A percentile compares a stretch with the other conserved stretches of the same genome.
phyloP scores from a whole-genome alignment of 2,113 vertebrate species.

The Brachyhypopomus occidentalis region DNA sequence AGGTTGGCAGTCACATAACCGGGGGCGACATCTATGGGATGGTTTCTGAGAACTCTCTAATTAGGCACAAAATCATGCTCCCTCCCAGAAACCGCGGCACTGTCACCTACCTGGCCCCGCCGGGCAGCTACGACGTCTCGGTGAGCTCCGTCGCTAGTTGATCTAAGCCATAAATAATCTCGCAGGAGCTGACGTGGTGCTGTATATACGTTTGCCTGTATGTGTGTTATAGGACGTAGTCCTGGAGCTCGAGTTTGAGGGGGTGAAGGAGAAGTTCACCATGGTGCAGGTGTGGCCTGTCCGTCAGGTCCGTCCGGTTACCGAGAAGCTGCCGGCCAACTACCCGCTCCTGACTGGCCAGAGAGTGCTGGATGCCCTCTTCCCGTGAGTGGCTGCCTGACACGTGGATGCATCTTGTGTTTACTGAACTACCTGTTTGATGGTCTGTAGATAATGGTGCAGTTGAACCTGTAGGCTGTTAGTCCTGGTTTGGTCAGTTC shows the following conservation, averaged over 20 bases:
- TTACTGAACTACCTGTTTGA: not conserved
- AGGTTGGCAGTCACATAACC: conserved; percentile 96
- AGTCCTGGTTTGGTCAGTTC: no score
- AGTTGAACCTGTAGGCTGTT: no score
- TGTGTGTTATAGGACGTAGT: conserved; percentile 84
- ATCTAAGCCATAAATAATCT: not conserved
- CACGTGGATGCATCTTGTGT: not conserved
- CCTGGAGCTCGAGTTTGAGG: conserved; percentile 95
- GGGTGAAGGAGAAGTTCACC: conserved; percentile 92
- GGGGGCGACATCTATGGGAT: conserved; percentile 94
- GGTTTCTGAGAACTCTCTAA: conserved; percentile 93
- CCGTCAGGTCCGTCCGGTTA: conserved; percentile 92
- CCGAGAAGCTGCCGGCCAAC: conserved; percentile 94
- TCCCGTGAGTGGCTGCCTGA: conserved; percentile 82
- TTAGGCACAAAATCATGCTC: conserved; percentile 97
- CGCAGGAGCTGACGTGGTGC: not conserved
- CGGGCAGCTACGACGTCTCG: conserved; percentile 87
- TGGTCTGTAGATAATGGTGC: no score
- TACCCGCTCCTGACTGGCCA: conserved; percentile 94
- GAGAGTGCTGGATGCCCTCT: conserved; percentile 92
- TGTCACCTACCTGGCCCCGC: conserved; percentile 91
- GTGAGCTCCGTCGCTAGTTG: conserved; percentile 75
- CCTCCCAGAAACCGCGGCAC: conserved; percentile 92
- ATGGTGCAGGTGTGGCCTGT: conserved; percentile 99
- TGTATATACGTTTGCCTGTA: conserved; percentile 2